Evolutionary conservation across 2,113 vertebrate genomes (phyloP).

Genomic region (Toxotes jaculatrix): DNA sequence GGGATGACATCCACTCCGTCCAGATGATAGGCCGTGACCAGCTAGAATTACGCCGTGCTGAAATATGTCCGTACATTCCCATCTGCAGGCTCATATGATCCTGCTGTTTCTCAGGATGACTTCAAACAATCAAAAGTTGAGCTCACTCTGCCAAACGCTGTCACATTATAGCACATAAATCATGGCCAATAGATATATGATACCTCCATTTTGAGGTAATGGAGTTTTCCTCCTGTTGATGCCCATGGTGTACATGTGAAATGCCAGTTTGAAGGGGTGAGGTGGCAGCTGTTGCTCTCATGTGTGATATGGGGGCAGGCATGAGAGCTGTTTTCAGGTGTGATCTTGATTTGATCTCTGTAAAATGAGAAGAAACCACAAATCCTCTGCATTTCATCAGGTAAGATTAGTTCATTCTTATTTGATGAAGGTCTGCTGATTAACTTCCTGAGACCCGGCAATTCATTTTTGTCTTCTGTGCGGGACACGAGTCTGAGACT

Average conservation of each 20-base stretch:
- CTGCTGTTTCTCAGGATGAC: slow-evolving; percentile 37
- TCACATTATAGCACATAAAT: slow-evolving; percentile 33
- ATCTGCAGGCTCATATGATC: slow-evolving; percentile 36
- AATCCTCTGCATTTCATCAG: background rate
- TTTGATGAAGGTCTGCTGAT: background rate
- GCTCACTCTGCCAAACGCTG: slow-evolving; percentile 36
- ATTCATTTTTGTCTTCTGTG: no score
- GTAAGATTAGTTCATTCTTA: background rate
- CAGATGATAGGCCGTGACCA: slow-evolving; percentile 67
- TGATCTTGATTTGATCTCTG: slow-evolving; percentile 26
- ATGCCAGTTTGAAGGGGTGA: slow-evolving; percentile 6
- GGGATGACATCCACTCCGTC: slow-evolving; percentile 67
- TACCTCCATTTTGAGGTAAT: background rate
- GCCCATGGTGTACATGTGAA: background rate
- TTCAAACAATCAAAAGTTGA: slow-evolving; percentile 46
- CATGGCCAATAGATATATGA: slow-evolving; percentile 12
- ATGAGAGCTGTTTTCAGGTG: background rate
- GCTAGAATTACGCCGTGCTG: slow-evolving; percentile 70
- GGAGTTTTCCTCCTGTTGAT: background rate
- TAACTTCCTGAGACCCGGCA: background rate
- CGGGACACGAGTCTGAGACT: no score
- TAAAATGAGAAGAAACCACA: background rate
- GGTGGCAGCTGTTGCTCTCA: slow-evolving; percentile 6
- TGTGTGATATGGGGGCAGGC: background rate
- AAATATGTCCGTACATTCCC: slow-evolving; percentile 60